Percentiles rank a stretch among this genome's conserved stretches.
Evolutionary conservation across 2,888 invertebrate species (phyloP).

Genomic region (Drosophila cognata): DNA sequence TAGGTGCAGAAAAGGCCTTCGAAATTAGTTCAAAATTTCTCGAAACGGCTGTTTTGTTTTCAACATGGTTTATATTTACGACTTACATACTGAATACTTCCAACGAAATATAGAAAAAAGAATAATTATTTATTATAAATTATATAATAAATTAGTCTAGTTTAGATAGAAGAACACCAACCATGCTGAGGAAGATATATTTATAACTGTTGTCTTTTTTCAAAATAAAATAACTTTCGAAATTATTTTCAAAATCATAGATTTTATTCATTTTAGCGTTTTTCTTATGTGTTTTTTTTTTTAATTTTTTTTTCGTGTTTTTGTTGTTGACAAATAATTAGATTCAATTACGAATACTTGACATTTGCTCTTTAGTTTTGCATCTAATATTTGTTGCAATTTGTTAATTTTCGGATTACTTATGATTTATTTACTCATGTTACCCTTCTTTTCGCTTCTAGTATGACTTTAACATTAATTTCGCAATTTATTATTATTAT

Average conservation of each 20-base stretch:
- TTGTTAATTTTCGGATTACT: conserved; percentile 50
- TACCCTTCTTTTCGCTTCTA: conserved; percentile 58
- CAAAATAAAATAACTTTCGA: not conserved
- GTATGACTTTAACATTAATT: conserved; percentile 31
- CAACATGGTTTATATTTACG: not conserved
- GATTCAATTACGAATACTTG: conserved; percentile 59
- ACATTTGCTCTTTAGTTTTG: conserved; percentile 37
- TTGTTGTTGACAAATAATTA: conserved; percentile 54
- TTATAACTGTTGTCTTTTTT: not conserved
- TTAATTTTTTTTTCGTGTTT: not conserved
- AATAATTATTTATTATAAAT: not conserved
- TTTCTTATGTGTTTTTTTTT: conserved; percentile 16
- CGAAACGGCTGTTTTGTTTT: too few species aligned
- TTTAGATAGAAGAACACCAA: not conserved
- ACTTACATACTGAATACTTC: not conserved
- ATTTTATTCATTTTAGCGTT: conserved; percentile 59
- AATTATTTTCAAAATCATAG: conserved; percentile 66
- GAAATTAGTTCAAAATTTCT: not conserved
- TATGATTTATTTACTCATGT: conserved; percentile 45
- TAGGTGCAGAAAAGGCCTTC: not conserved
- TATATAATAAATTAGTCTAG: not conserved
- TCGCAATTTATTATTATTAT: conserved; percentile 7
- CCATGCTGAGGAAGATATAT: not conserved
- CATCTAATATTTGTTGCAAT: conserved; percentile 51
- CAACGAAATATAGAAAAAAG: fast-evolving